Evolutionary conservation across 1,140 invertebrate species (phyloP).

Genomic region (Yoshiicerus persimilis): DNA sequence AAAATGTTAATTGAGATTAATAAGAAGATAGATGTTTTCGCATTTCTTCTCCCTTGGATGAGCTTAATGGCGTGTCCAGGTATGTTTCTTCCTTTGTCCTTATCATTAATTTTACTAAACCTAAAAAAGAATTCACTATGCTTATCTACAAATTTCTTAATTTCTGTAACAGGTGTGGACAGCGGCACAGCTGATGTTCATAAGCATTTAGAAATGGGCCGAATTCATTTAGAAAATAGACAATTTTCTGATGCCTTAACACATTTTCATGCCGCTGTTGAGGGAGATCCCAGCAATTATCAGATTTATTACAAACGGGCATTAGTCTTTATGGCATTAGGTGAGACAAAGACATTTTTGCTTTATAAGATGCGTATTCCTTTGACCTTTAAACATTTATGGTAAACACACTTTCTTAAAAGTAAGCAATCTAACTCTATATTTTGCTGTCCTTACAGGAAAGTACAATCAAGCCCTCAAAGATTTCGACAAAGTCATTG

Average conservation of each 20-base stretch:
- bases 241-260: constrained; percentile 94
- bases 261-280: constrained; percentile 97
- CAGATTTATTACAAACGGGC: constrained; percentile 92
- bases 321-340: constrained; percentile 93
- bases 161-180: constrained; percentile 39
- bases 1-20: constrained; percentile 23
- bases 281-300: constrained; percentile 94
- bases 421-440: not conserved
- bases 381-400: no score
- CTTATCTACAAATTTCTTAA: not conserved
- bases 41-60: constrained; percentile 45
- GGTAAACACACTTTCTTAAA: not conserved
- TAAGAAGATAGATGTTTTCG: constrained; percentile 27
- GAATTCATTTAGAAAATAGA: constrained; percentile 83
- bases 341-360: no score
- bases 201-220: constrained; percentile 89
- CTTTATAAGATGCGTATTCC: no score
- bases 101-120: not conserved
- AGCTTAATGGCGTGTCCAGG: constrained; percentile 43
- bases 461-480: constrained; percentile 92
- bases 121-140: not conserved
- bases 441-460: not conserved
- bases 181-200: constrained; percentile 70
- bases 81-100: constrained; percentile 6
- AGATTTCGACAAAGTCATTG: constrained; percentile 89